Evolutionary conservation across 2,113 vertebrate species (phyloP).

Genomic region (Danio rerio): GRCz12tu NC_133183.1:34243001-34243500

Average conservation of each 20-base stretch:
- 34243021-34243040: not conserved
- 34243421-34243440: not conserved
- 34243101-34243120: not conserved
- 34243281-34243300: not conserved
- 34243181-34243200: not conserved
- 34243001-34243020: not conserved
- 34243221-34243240: not conserved
- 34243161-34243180: not conserved
- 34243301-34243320: not conserved
- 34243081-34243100: constrained; percentile 14
- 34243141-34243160: not conserved
- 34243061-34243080: not conserved
- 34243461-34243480: constrained; percentile 30
- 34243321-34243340: not conserved
- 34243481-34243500: not conserved
- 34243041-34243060: constrained; percentile 32
- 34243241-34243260: not conserved
- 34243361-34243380: not conserved
- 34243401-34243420: constrained; percentile 15
- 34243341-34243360: not conserved
- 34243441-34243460: constrained; percentile 1
- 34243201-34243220: not conserved
- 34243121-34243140: not conserved
- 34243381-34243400: not conserved
- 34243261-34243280: not conserved